phyloP scores from a whole-genome alignment of 2,797 vertebrate genomes.

The Propithecus perrieri region DNA sequence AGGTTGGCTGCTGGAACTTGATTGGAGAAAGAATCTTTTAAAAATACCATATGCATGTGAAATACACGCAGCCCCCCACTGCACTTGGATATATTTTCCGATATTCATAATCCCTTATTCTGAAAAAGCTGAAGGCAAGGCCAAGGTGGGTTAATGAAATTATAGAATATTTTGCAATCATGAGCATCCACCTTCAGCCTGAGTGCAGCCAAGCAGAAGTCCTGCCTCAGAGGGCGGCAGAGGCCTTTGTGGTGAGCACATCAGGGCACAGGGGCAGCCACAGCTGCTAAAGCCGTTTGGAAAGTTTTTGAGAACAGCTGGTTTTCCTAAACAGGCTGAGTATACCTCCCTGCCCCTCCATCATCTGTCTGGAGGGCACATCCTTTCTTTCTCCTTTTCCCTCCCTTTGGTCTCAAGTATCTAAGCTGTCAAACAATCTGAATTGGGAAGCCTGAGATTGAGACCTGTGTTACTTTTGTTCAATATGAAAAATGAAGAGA shows the following conservation, averaged over 20 bases:
- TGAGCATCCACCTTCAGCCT: neutral
- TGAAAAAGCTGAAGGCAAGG: neutral
- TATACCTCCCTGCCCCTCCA: fast-evolving
- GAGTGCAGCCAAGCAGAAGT: neutral
- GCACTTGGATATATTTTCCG: neutral
- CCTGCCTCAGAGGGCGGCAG: neutral
- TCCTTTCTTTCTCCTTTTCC: neutral
- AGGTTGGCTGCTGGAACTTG: neutral
- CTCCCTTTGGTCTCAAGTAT: neutral
- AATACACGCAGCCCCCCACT: neutral
- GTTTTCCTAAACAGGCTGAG: neutral
- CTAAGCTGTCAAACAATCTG: neutral
- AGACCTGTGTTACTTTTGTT: neutral
- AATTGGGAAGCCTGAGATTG: neutral
- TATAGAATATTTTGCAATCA: neutral
- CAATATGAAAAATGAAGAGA: neutral
- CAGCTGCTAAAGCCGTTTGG: neutral
- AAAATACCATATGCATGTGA: neutral
- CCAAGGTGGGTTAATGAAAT: neutral
- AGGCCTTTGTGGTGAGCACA: too few relatives aligned
- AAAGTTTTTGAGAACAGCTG: neutral
- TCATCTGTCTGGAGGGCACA: neutral
- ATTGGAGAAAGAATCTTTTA: neutral
- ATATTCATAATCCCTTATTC: neutral
- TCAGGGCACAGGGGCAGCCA: fast-evolving